Conservation (phyloP, 2,888 invertebrate species). For the Dryobota labecula region DNA sequence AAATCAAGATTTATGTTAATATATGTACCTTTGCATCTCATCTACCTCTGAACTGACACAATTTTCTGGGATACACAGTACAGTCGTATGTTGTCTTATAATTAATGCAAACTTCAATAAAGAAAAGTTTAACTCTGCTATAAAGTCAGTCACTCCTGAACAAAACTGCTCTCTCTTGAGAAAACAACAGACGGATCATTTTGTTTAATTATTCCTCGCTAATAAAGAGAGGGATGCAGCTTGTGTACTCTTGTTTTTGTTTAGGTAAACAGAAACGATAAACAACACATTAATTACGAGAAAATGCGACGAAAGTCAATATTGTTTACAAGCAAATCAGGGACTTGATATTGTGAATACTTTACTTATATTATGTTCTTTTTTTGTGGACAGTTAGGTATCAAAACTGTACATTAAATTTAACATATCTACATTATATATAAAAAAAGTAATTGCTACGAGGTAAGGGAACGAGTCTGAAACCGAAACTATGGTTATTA, state of each 20-base stretch:
- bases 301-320: neutral
- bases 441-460: too few relatives aligned
- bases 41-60: neutral
- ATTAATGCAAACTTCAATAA: conserved; percentile 16
- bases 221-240: neutral
- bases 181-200: neutral
- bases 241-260: neutral
- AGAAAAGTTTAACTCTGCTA: neutral
- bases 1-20: too few relatives aligned
- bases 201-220: neutral
- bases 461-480: too few relatives aligned
- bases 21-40: too few relatives aligned
- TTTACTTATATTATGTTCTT: too few relatives aligned
- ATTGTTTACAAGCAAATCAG: too few relatives aligned
- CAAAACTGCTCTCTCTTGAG: neutral
- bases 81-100: neutral
- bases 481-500: too few relatives aligned
- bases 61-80: neutral
- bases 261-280: neutral
- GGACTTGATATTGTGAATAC: neutral
- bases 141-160: neutral
- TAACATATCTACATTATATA: too few relatives aligned
- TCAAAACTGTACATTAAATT: too few relatives aligned
- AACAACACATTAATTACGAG: neutral
- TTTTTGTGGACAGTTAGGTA: too few relatives aligned